Percentiles rank a stretch among this genome's conserved stretches.
Conservation (phyloP, 2,888 invertebrate genomes). For the Erpobdella octoculata region DNA sequence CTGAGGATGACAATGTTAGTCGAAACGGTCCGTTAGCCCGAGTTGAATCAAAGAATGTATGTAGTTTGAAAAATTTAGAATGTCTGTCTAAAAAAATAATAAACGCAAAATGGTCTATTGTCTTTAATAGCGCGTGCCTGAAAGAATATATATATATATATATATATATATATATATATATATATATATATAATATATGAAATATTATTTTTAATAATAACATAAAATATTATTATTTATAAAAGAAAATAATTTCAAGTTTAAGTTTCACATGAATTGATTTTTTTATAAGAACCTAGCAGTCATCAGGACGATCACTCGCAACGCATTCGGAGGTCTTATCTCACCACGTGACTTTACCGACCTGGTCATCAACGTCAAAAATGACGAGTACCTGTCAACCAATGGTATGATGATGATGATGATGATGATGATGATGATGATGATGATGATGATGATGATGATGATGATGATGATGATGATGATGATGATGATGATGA, state of each 20-base stretch:
- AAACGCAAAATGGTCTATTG: too few species aligned
- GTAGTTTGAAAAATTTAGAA: too few species aligned
- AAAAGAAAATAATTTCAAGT: background rate
- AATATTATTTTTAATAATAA: background rate
- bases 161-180: background rate
- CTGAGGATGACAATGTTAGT: too few species aligned
- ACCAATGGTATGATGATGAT: background rate
- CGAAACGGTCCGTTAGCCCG: too few species aligned
- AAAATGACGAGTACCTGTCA: conserved; percentile 34
- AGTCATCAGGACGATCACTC: conserved; percentile 97
- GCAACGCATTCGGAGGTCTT: conserved; percentile 38
- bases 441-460: background rate
- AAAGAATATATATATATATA: background rate
- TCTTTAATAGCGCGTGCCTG: too few species aligned
- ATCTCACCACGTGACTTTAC: conserved; percentile 39
- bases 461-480: conserved; percentile 21
- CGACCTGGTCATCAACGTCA: conserved; percentile 37
- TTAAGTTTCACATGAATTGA: too few species aligned
- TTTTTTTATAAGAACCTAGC: conserved; percentile 33
- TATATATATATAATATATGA: background rate
- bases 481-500: conserved; percentile 17
- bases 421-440: conserved; percentile 21
- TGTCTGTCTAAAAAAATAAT: too few species aligned
- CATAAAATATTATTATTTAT: background rate
- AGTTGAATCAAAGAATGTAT: too few species aligned